These are phyloP conservation scores for Botia almorhae DNA, from an alignment of 2,797 vertebrate species.

Conservation along the genomic window DNA sequence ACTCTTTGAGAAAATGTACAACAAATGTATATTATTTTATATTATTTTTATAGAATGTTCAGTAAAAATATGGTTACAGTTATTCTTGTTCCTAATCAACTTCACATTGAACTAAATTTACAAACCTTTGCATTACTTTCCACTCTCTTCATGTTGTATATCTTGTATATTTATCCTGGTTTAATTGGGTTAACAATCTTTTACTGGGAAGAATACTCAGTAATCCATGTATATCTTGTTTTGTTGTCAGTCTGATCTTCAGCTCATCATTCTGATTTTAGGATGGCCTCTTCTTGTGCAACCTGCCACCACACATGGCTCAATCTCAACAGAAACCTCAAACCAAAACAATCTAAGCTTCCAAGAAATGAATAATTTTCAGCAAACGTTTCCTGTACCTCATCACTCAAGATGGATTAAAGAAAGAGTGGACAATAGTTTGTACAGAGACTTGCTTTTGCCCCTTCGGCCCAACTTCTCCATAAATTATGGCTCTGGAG, in stretches of 20 bases:
- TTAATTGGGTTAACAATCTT: background rate
- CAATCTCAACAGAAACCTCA: conserved; percentile 11
- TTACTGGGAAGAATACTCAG: background rate
- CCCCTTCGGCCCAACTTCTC: background rate
- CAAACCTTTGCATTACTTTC: background rate
- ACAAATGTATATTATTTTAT: background rate
- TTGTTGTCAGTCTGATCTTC: conserved; percentile 21
- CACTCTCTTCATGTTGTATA: background rate
- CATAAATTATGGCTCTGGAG: conserved; percentile 21
- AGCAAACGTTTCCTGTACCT: background rate
- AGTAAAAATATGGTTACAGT: background rate
- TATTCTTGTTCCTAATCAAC: background rate
- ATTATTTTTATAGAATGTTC: background rate
- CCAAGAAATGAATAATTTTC: background rate
- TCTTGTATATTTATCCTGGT: background rate
- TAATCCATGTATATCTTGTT: background rate
- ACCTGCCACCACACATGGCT: conserved; percentile 32
- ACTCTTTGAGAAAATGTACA: background rate
- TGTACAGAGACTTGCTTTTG: conserved; percentile 39
- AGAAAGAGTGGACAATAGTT: background rate
- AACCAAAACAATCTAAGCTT: conserved; percentile 24
- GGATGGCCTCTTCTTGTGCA: conserved; percentile 34
- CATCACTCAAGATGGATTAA: background rate
- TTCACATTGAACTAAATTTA: background rate
- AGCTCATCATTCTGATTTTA: conserved; percentile 27